Conservation (phyloP, 92 coral and sea anemone species). For the Blastomussa wellsi region DNA sequence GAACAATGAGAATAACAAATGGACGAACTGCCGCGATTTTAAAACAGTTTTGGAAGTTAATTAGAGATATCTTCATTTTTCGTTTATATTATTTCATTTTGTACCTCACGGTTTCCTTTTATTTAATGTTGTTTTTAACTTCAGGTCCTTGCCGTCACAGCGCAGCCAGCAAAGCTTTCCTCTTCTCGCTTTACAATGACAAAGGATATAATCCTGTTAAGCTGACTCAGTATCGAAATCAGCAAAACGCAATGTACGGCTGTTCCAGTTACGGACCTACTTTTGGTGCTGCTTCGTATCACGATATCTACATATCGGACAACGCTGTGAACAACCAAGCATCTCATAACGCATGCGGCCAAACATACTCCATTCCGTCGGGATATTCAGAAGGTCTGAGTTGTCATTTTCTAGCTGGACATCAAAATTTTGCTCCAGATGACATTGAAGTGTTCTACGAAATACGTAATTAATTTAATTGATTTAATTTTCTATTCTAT, state of each 20-base stretch:
- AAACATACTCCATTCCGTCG: constrained; percentile 18
- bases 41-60: too few species aligned
- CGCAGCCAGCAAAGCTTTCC: constrained; percentile 25
- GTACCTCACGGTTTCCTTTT: too few species aligned
- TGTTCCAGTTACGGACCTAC: constrained; percentile 44
- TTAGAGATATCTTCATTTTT: too few species aligned
- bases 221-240: not conserved
- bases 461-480: not conserved
- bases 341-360: not conserved
- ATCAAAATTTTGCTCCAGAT: not conserved
- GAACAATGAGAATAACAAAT: too few species aligned
- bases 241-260: not conserved
- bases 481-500: too few species aligned
- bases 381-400: not conserved
- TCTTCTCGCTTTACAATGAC: constrained; percentile 39
- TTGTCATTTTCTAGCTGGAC: constrained; percentile 42
- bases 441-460: constrained; percentile 28
- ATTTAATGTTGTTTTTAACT: not conserved
- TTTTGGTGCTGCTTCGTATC: constrained; percentile 40
- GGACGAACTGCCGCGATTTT: too few species aligned
- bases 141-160: not conserved
- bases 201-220: constrained; percentile 31
- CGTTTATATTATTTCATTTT: too few species aligned
- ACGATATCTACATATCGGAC: constrained; percentile 39
- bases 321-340: not conserved